Evolutionary conservation across 2,888 invertebrate genomes (phyloP), one percentile per base, ranked within the genome.

Genomic region (Amphipoea oculea): DNA sequence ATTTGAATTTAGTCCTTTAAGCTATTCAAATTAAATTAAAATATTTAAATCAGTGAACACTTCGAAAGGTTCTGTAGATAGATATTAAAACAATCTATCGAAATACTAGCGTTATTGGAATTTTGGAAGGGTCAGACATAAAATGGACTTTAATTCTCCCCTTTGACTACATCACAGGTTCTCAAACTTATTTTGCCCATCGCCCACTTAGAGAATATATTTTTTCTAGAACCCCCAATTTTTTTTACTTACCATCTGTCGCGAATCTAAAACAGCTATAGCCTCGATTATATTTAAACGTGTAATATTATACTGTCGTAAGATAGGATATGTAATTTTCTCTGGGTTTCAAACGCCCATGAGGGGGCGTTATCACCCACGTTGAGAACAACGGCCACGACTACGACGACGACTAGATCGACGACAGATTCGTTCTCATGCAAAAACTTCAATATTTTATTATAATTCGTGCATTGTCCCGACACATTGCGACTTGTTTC

Each of bases 401-500:
- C 36, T 36, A 36, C 36, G 36, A 36, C 36, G 36, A 36, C 36
- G 36, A 36, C 45, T 45, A 45, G 78, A 80, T 76, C 73, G 86
- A 79, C 86, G 83, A 84, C 82, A 81, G 75, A 88, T 87, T 89
- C 83, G 80, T 87, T 88, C 77, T 77, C 71, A 86, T 88, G 85
- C 85, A 86, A 90, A 92, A 92, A 92, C 89, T 91, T 91, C 92
- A 92, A 93, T 95, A 94, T 95, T 93, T 95, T 94, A 95, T 94
- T 94, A 94, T 95, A 95, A 95, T 95, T 92, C 91, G 91, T 89
- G 89, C 90, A 89, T 82, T 91, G 94, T 95, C 95, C 92, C 92
- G 95, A 94, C 94, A 94, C 91, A 93, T 94, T 89, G 92, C 90
- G 91, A 93, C 92, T 93, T 94, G 93, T 95, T 94, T 94, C 94